Conservation (phyloP, 2,797 vertebrate genomes). For the Pagetopsis macropterus region DNA sequence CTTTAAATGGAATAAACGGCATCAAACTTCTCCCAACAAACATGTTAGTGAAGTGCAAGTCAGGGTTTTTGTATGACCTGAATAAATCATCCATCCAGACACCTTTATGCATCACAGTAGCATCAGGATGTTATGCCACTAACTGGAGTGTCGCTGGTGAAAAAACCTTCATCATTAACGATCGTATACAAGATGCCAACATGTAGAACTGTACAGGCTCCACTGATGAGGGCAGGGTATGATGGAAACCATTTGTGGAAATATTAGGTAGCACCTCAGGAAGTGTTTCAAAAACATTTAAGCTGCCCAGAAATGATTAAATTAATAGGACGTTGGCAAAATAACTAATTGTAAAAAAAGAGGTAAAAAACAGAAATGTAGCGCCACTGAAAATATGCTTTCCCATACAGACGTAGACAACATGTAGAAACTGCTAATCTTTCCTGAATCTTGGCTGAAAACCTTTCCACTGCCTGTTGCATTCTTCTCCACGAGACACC, state of each 20-base stretch:
- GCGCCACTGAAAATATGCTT: neutral
- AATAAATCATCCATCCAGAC: too few species aligned
- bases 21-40: too few species aligned
- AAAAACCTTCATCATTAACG: constrained; percentile 15
- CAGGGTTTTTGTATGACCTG: too few species aligned
- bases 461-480: neutral
- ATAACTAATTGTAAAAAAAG: neutral
- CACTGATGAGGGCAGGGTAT: neutral
- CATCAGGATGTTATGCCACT: too few species aligned
- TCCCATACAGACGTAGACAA: neutral
- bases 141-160: neutral
- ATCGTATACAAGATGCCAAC: constrained; percentile 24
- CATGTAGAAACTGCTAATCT: neutral
- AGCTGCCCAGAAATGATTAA: neutral
- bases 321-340: constrained; percentile 9
- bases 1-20: too few species aligned
- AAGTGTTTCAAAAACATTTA: too few species aligned
- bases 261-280: constrained; percentile 23
- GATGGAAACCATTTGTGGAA: constrained; percentile 50
- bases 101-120: too few species aligned
- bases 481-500: constrained; percentile 32
- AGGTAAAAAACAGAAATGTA: neutral
- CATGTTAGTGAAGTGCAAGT: too few species aligned
- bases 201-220: constrained; percentile 17
- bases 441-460: neutral